A percentile compares a stretch with the other conserved stretches of the same genome.
Evolutionary conservation across 1,140 invertebrate species (phyloP).

Genomic region (Aplysia californica): DNA sequence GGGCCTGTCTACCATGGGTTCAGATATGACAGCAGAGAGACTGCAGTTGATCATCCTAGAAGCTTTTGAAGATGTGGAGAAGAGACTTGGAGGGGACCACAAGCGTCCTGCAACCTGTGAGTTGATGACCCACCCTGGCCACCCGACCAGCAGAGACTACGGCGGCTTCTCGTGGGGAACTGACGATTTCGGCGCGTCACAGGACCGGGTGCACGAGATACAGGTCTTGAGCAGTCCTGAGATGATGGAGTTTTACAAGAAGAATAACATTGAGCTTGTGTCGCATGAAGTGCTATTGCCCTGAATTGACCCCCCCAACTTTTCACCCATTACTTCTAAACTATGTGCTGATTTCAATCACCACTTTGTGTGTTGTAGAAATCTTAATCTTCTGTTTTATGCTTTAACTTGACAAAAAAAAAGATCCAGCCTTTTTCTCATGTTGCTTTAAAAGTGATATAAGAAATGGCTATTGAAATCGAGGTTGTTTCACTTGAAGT

Average conservation of each 20-base stretch:
- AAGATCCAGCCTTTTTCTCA: too few relatives aligned
- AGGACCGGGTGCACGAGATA: slow-evolving; percentile 19
- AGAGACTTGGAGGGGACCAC: background rate
- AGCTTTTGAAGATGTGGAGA: slow-evolving; percentile 12
- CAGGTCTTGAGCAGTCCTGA: slow-evolving; percentile 3
- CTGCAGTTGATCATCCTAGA: slow-evolving; percentile 11
- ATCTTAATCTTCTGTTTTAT: too few relatives aligned
- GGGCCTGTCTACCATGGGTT: slow-evolving; percentile 13
- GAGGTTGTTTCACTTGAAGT: too few relatives aligned
- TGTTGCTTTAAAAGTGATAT: too few relatives aligned
- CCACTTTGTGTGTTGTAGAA: too few relatives aligned
- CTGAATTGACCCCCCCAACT: too few relatives aligned
- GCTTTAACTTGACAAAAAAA: too few relatives aligned
- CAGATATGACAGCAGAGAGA: slow-evolving; percentile 17
- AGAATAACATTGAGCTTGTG: slow-evolving; percentile 20
- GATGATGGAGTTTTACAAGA: slow-evolving; percentile 10
- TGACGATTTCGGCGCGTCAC: slow-evolving; percentile 13
- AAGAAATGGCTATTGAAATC: too few relatives aligned
- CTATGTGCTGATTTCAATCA: too few relatives aligned
- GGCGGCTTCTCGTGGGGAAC: slow-evolving; percentile 22
- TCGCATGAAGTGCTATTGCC: background rate
- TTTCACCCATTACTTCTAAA: too few relatives aligned
- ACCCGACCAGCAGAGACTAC: background rate
- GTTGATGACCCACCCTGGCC: slow-evolving; percentile 22
- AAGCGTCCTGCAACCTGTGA: slow-evolving; percentile 7